Conservation (phyloP, 2,797 vertebrate species). For the Geotria australis region DNA sequence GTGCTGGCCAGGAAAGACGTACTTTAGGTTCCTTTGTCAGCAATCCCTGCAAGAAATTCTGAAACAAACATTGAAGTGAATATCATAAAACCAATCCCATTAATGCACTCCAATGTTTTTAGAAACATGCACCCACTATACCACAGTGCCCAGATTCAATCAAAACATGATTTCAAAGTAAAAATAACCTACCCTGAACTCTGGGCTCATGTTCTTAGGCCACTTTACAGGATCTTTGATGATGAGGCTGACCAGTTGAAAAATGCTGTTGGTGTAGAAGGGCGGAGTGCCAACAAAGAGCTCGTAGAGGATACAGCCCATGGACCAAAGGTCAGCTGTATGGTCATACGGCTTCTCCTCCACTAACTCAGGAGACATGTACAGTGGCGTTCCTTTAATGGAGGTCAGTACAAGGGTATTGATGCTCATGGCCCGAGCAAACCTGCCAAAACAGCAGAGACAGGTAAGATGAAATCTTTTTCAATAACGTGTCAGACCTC, state of each 20-base stretch:
- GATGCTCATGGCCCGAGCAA: slow-evolving; percentile 78
- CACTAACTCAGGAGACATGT: slow-evolving; percentile 90
- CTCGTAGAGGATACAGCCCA: slow-evolving; percentile 87
- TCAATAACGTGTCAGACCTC: too few species aligned
- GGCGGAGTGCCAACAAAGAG: slow-evolving; percentile 66
- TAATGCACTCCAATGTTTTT: too few species aligned
- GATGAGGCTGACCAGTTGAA: slow-evolving; percentile 59
- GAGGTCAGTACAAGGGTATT: slow-evolving; percentile 84
- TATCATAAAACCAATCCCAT: too few species aligned
- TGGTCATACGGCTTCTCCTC: slow-evolving; percentile 77
- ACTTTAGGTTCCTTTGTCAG: slow-evolving; percentile 57
- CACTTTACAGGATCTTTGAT: slow-evolving; percentile 48
- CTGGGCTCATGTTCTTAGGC: slow-evolving; percentile 35
- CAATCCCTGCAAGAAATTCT: slow-evolving; percentile 77
- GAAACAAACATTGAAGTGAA: background rate
- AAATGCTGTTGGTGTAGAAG: slow-evolving; percentile 81
- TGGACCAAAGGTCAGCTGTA: slow-evolving; percentile 71
- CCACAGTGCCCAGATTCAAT: too few species aligned
- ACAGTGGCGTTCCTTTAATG: slow-evolving; percentile 83
- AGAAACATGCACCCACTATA: too few species aligned
- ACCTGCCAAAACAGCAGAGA: slow-evolving; percentile 13
- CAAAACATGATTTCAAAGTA: too few species aligned
- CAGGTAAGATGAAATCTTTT: too few species aligned
- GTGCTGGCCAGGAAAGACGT: slow-evolving; percentile 58
- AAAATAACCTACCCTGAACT: slow-evolving; percentile 28